These are phyloP conservation scores for Chironomus tepperi DNA, from an alignment of 1,140 invertebrate genomes.

Conservation along the genomic window DNA sequence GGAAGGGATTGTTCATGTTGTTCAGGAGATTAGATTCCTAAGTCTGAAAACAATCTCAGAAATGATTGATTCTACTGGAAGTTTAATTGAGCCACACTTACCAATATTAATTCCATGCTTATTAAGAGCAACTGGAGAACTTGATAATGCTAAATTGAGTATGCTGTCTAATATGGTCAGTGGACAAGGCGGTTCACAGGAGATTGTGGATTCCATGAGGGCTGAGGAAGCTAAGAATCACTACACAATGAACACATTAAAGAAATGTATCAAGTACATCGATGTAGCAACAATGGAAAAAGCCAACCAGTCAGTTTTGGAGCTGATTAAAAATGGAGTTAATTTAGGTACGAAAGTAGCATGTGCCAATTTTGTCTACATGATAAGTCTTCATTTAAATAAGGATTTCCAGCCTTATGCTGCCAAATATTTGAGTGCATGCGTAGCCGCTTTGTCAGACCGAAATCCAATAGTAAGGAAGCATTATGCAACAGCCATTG, in stretches of 20 bases:
- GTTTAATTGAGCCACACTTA: conserved; percentile 68
- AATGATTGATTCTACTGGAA: conserved; percentile 69
- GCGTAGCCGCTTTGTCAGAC: conserved; percentile 73
- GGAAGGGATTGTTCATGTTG: conserved; percentile 69
- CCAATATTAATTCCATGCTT: conserved; percentile 72
- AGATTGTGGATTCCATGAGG: conserved; percentile 65
- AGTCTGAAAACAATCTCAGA: conserved; percentile 77
- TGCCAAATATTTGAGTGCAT: conserved; percentile 68
- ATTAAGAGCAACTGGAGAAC: conserved; percentile 71
- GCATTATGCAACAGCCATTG: conserved; percentile 71
- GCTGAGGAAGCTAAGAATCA: conserved; percentile 70
- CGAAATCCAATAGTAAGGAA: conserved; percentile 74
- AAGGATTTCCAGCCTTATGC: conserved; percentile 45
- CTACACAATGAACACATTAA: conserved; percentile 80
- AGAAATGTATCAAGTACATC: conserved; percentile 77
- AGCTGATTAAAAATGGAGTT: conserved; percentile 69
- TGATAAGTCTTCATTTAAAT: conserved; percentile 51
- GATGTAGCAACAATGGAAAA: conserved; percentile 65
- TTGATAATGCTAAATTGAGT: conserved; percentile 69
- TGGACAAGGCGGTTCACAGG: conserved; percentile 53
- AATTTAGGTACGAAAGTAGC: conserved; percentile 79
- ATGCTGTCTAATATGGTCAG: conserved; percentile 67
- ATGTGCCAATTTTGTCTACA: conserved; percentile 72
- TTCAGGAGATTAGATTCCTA: conserved; percentile 61
- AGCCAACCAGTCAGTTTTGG: conserved; percentile 69